Conservation (phyloP, 2,888 invertebrate genomes). For the Autographa pulchrina region DNA sequence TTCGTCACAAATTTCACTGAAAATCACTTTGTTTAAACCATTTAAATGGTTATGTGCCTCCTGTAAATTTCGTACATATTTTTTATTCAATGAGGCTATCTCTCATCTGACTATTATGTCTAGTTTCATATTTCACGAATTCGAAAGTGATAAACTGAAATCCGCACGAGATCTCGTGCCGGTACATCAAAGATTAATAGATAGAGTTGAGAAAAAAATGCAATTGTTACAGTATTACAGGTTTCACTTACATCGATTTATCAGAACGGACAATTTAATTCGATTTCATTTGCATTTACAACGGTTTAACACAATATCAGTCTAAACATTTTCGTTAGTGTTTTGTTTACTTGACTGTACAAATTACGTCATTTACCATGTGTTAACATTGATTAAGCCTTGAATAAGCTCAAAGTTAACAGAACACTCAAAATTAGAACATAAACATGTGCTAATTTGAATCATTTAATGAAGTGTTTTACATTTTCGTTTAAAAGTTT, state of each 20-base stretch:
- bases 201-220: conserved; percentile 8
- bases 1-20: too few species aligned
- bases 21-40: too few species aligned
- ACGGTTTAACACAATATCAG: conserved; percentile 7
- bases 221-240: neutral
- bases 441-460: neutral
- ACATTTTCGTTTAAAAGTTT: neutral
- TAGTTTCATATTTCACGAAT: conserved; percentile 17
- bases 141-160: conserved; percentile 23
- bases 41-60: too few species aligned
- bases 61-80: too few species aligned
- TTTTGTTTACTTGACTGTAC: neutral
- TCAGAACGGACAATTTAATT: conserved; percentile 18
- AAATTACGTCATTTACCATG: neutral
- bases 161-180: conserved; percentile 24
- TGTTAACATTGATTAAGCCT: neutral
- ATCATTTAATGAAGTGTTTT: too few species aligned
- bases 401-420: neutral
- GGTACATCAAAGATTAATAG: conserved; percentile 20
- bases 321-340: neutral
- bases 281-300: conserved; percentile 13
- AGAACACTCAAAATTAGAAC: neutral
- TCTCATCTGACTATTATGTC: neutral
- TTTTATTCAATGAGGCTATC: neutral
- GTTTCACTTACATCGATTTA: conserved; percentile 18